Evolutionary conservation across 2,797 vertebrate genomes (phyloP), one percentile per base, ranked within the genome.

Genomic region (Graptemys geographica): DNA sequence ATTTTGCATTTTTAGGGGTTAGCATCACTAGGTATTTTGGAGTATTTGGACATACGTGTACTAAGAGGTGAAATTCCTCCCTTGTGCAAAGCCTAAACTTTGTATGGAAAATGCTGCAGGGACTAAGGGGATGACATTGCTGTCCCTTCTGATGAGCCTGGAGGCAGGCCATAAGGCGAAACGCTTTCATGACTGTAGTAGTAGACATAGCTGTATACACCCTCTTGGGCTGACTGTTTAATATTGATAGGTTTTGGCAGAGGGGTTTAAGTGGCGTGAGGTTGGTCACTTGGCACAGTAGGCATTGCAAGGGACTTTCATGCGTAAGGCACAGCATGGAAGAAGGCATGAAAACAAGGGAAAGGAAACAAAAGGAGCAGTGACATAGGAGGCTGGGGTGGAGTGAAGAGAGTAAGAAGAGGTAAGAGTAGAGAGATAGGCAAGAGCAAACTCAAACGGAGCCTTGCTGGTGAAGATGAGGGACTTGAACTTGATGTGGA

Each of bases 1-100:
- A 89, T 96, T 97, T 96, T 96, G 90, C 93, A 96, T 95, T 94
- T 87, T 83, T 97, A 74, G 92, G 96, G 92, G 92, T 93, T 96
- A 89, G 93, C 91, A 96, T 97, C 94, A 89, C 96, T 95, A 94
- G 96, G 94, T 96, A 91, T 94, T 96, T 96, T 96, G 91, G 93
- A 95, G 79, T 90, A 2, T 96, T 94, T 96, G 89, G 8, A 84
- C 76, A 9, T 95, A 94, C 89, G 94, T 96, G 87, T 93, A 87
- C 89, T 92, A 0, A 92, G 87, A 91, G 80, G 87, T 96, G 12
- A 87, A 94, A 91, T 93, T 81, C 15, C 0, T 83, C 44, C 33
- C 93, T 72, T 94, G 23, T 72, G 37, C 19, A 72, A 41, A 72
- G 21, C 21, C 69, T 41, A 25, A 72, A 41, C 69, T 72, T 25